Base-by-base conservation (phyloP, 2,113 vertebrate species). In the Peromyscus maniculatus region DNA sequence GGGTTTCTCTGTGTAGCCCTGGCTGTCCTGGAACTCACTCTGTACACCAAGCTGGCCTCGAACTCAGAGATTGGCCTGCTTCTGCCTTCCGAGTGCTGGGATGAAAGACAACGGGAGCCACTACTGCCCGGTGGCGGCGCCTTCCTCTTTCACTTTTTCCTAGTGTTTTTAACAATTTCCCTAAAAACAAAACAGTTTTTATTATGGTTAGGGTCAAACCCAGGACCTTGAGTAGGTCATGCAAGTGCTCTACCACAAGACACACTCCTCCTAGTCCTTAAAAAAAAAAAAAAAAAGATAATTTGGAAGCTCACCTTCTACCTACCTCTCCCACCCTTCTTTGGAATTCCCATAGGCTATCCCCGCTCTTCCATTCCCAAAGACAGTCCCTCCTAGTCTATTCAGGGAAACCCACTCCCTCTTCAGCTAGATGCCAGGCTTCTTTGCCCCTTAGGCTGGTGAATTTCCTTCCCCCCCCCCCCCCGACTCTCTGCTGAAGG, bases 81-180 rank as follows among this genome's bases (percentile, higher is more conserved):
- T 62, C 80, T 28, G 36, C 10, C 11, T 28, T 57, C 3, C 3
- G 3, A 62, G 6, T 5, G 22, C 57, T 84, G 80, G 22, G 55
- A 26, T 39, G 26, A 83, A 83, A 83, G 46, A 49, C 7, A 36
- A 7, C 1, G 0, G 16, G 80, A 5, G 3, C 4, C 49, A 57
- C 78, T 59, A 39, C 36, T 16, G 8, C 16, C 28, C 3, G 5
- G 16, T 7, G 2, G 7, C 7, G 5, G 16, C 13, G 2, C 4
- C 17, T 67, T 87, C 43, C 43, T 36, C 9, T 49, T 49, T 64
- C n/a, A 43, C 22, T 33, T 64, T 84, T 84, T 31, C 36, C 5
- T 79, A 55, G 33, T 59, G 3, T 79, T 64, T 46, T 89, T 26
- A 78, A 55, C 5, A 31, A 15, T 89, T 78, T 79, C 6, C 7